Evolutionary conservation across 1,140 invertebrate genomes (phyloP).

Genomic region (Leptinotarsa texana): DNA sequence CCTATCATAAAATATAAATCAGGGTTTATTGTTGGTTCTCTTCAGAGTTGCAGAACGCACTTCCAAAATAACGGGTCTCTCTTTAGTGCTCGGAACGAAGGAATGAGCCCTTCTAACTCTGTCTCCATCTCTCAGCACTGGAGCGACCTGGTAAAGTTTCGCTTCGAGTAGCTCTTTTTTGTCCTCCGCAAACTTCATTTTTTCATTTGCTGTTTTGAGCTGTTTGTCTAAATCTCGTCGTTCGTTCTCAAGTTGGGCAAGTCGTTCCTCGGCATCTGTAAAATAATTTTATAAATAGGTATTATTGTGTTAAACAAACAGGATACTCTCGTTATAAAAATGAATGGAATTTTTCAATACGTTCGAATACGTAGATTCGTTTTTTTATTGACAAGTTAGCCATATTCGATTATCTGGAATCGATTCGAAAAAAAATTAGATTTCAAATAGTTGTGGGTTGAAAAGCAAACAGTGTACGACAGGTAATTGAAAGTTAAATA

Average conservation of each 20-base stretch:
- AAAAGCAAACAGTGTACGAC: no score
- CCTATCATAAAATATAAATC: background rate
- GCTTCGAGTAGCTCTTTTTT: constrained; percentile 68
- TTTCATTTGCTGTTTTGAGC: constrained; percentile 66
- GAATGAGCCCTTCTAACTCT: constrained; percentile 62
- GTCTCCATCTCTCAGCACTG: constrained; percentile 51
- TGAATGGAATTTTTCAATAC: no score
- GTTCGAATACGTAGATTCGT: no score
- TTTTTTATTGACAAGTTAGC: no score
- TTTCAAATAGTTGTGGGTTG: no score
- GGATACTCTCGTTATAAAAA: no score
- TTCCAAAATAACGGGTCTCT: constrained; percentile 53
- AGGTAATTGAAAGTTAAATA: no score
- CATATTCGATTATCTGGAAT: no score
- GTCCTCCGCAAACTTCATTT: constrained; percentile 68
- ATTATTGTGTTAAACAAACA: no score
- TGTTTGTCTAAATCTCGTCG: constrained; percentile 68
- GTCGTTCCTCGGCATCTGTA: constrained; percentile 67
- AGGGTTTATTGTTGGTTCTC: constrained; percentile 33
- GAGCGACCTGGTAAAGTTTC: constrained; percentile 58
- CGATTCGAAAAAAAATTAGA: no score
- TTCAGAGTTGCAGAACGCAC: constrained; percentile 47
- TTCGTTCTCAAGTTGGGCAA: constrained; percentile 71
- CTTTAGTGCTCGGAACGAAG: constrained; percentile 64
- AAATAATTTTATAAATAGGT: constrained; percentile 13